These are phyloP conservation scores for Poecile montanus DNA, from an alignment of 2,797 vertebrate genomes.

Conservation along the genomic window DNA sequence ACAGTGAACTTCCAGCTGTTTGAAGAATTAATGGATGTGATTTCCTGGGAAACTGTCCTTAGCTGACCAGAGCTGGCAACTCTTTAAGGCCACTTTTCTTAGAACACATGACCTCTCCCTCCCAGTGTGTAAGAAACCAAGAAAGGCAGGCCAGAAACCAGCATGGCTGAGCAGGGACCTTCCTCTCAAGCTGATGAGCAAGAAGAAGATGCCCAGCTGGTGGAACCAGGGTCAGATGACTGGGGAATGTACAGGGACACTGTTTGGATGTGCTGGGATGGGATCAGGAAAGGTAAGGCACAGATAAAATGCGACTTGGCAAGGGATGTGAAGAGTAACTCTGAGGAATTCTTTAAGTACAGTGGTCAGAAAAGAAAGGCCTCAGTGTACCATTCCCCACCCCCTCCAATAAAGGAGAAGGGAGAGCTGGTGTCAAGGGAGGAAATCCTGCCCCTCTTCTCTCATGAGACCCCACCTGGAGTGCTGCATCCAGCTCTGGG, in stretches of 20 bases:
- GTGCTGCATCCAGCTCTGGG: neutral
- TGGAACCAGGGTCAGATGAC: neutral
- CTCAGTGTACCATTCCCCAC: neutral
- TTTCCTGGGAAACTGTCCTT: neutral
- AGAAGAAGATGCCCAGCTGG: neutral
- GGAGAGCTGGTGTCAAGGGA: neutral
- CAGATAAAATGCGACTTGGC: neutral
- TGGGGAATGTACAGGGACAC: neutral
- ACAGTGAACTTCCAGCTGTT: neutral
- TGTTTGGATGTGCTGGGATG: neutral
- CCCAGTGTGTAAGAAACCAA: neutral
- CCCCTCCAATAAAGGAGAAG: neutral
- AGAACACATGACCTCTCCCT: neutral
- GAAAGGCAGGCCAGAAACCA: neutral
- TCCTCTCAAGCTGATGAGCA: neutral
- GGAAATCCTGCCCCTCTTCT: neutral
- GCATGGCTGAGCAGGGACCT: neutral
- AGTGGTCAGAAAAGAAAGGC: neutral
- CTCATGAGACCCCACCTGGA: neutral
- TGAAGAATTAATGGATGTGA: neutral
- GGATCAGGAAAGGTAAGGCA: neutral
- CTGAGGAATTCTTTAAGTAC: neutral
- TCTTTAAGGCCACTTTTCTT: neutral
- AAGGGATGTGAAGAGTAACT: neutral
- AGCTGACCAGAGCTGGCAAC: neutral